Percentiles rank a stretch among this genome's conserved stretches.
Evolutionary conservation across 1,140 invertebrate species (phyloP).

Genomic region (Drosophila athabasca): DNA sequence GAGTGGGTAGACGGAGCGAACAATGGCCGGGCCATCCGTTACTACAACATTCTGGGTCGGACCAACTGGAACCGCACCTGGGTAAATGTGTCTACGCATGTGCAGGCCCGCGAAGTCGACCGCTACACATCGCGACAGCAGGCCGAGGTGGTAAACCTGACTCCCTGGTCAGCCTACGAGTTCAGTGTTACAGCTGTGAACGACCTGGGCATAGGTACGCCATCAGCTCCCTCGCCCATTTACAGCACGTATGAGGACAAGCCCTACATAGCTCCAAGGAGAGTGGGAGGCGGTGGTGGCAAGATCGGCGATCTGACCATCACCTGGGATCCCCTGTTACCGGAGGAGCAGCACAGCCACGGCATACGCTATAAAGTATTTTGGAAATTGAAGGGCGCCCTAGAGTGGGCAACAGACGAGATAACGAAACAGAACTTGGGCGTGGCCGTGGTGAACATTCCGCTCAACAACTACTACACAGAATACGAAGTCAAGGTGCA

Average conservation of each 20-base stretch:
- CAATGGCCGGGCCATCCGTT: conserved; percentile 90
- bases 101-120: conserved; percentile 87
- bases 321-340: conserved; percentile 92
- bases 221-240: conserved; percentile 91
- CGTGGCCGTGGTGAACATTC: conserved; percentile 90
- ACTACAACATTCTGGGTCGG: conserved; percentile 91
- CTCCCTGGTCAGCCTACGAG: conserved; percentile 95
- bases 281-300: conserved; percentile 96
- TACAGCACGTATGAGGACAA: conserved; percentile 92
- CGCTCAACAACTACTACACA: conserved; percentile 91
- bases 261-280: conserved; percentile 90
- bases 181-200: conserved; percentile 95
- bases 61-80: conserved; percentile 95
- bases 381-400: conserved; percentile 89
- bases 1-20: conserved; percentile 95
- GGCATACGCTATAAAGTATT: conserved; percentile 96
- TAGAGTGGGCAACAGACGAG: conserved; percentile 85
- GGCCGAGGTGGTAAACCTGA: conserved; percentile 88
- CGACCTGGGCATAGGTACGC: conserved; percentile 89
- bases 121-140: conserved; percentile 90
- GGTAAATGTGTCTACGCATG: conserved; percentile 88
- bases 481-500: conserved; percentile 96
- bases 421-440: conserved; percentile 89
- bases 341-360: conserved; percentile 93
- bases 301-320: conserved; percentile 97